Percentiles rank a stretch among this genome's conserved stretches.
These are phyloP conservation scores for Stomorhina lunata DNA, from an alignment of 2,888 invertebrate genomes.

Conservation along the genomic window DNA sequence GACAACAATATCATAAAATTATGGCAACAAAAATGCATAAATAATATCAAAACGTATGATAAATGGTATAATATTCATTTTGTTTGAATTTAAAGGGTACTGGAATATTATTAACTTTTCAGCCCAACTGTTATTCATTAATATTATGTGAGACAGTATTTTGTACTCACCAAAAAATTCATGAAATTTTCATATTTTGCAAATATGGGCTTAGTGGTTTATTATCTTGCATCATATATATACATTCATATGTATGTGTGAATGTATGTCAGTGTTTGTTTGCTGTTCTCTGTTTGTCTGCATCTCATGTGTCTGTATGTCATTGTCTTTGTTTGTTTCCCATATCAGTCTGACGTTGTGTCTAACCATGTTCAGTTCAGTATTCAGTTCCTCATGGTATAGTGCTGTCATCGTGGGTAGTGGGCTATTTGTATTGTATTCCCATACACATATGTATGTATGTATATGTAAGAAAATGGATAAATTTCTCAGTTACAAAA, in stretches of 20 bases:
- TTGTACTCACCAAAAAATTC: too few species aligned
- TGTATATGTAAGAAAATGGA: neutral
- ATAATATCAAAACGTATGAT: slow-evolving; percentile 37
- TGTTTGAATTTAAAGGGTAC: too few species aligned
- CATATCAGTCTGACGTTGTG: neutral
- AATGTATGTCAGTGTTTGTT: neutral
- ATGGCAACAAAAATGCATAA: slow-evolving; percentile 31
- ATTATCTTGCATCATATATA: too few species aligned
- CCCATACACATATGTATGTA: neutral
- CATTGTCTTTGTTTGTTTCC: neutral
- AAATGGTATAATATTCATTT: neutral
- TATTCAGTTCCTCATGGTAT: neutral
- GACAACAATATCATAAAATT: neutral
- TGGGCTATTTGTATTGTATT: slow-evolving; percentile 11
- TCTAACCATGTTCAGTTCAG: neutral
- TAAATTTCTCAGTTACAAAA: neutral
- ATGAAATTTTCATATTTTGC: too few species aligned
- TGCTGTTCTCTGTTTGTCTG: neutral
- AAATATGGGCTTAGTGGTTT: too few species aligned
- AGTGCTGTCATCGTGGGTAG: slow-evolving; percentile 11
- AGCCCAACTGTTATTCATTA: too few species aligned
- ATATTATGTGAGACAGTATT: too few species aligned
- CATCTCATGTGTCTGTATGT: neutral
- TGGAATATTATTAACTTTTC: too few species aligned
- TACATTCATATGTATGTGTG: neutral